Evolutionary conservation across 2,797 vertebrate species (phyloP), one percentile per base, ranked within the genome.

Genomic region (Coregonus suidteri): DNA sequence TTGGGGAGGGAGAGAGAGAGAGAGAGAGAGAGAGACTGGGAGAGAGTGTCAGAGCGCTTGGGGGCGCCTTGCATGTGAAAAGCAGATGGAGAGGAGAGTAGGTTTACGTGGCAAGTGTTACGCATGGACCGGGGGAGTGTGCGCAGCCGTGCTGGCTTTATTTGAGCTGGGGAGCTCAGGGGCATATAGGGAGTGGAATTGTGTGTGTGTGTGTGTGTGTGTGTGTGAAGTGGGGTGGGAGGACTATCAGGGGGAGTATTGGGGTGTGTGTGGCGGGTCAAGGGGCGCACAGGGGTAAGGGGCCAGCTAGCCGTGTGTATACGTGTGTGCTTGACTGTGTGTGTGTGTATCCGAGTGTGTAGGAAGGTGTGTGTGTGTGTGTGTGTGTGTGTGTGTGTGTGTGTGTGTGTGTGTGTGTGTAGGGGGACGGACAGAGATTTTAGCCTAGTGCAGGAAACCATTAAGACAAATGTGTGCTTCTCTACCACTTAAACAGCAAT

Each of bases 41-140:
- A 56, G 69, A 85, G 82, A 87, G 85, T 82, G 85, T 79, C 35
- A 4, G 78, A 85, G 85, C 1, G 47, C 87, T 89, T 75, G 77
- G 90, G 89, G 88, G 86, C 89, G 87, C 83, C 87, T 87, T 87
- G 88, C 95, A 95, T 92, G 87, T 95, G 95, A 95, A 93, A 93
- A 90, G 93, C 95, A 97, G 95, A 95, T 96, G 95, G 93, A 94
- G 79, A 88, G 86, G 86, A 88, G 91, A 15, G 54, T 56, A 47
- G 41, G 94, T 93, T 94, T 93, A 95, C 93, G 93, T 96, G 95
- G 94, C 94, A 93, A 94, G 92, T 86, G 89, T 92, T 90, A 90
- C 82, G 81, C 91, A 88, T 74, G 65, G 84, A 87, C 79, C 47
- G 77, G 88, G 88, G 85, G 87, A 89, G 89, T 84, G 86, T 88